Base-by-base conservation (phyloP, 2,113 vertebrate genomes). In the Siniperca knerii region DNA sequence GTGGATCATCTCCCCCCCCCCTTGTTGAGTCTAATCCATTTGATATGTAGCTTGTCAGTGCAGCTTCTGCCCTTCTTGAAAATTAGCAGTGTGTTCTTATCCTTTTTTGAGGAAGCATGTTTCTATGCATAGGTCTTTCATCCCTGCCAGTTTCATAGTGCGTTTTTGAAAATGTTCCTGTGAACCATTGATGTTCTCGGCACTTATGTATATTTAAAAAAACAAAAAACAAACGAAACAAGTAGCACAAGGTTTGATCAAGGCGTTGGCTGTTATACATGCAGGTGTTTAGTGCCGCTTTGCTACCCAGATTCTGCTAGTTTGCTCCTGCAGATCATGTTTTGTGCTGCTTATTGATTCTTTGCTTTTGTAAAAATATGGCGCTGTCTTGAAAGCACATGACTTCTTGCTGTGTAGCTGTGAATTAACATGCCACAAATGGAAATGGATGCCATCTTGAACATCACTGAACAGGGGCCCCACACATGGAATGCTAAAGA, bases 1-100 rank as follows among this genome's bases (percentile, higher is more conserved):
- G 96, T 97, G 95, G 95, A 92, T 87, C 94, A 93, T 75, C 29
- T 55, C 33, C 67, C 70, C 76, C 58, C 33, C 46, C 12, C 12
- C 46, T 94, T 91, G 92, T 96, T 93, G 94, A 66, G 81, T 90
- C 87, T 79, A 95, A 95, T 96, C 94, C 83, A 75, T 96, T 96
- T 96, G 95, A 95, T 94, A 93, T 92, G 88, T 94, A 92, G 93
- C 88, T 91, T 86, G 87, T 89, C 84, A 37, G 82, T 92, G 91
- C 87, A 86, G 89, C 91, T 89, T 93, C 55, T 88, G 77, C 91
- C 75, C 84, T 87, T 90, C 79, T 87, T 84, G 60, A 76, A 83
- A 82, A 84, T 81, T 89, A 91, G 86, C 89, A 71, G 87, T 91
- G 90, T 92, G 77, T 87, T 77, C 80, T 79, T 90, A 75, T 46